These are phyloP conservation scores for Linurgus olivaceus DNA, from an alignment of 2,797 vertebrate species.

Conservation along the genomic window DNA sequence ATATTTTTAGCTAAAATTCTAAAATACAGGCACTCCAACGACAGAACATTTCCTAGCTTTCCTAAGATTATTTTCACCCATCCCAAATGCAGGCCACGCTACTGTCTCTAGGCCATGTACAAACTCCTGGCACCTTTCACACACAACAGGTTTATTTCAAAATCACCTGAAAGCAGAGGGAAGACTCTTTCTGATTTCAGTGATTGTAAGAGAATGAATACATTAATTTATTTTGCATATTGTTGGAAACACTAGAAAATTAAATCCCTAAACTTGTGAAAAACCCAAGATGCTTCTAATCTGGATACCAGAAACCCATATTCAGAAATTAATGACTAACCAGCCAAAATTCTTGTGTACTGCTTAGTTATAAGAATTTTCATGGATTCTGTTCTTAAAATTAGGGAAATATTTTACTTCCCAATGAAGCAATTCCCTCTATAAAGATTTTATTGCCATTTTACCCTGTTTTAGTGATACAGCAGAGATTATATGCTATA, in stretches of 20 bases:
- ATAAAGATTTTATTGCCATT: not conserved
- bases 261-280: not conserved
- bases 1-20: not conserved
- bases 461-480: not conserved
- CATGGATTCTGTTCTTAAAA: not conserved
- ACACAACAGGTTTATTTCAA: not conserved
- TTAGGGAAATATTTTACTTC: not conserved
- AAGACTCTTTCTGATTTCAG: not conserved
- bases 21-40: not conserved
- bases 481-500: not conserved
- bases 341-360: not conserved
- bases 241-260: not conserved
- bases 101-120: not conserved
- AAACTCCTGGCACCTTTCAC: not conserved
- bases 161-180: not conserved
- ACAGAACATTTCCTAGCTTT: not conserved
- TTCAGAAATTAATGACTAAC: not conserved
- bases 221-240: not conserved
- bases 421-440: not conserved
- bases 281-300: not conserved
- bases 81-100: not conserved
- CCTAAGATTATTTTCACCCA: not conserved
- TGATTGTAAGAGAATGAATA: not conserved
- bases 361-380: not conserved
- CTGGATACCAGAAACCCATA: not conserved